Conservation (phyloP, 2,888 invertebrate species). For the Torymus texanus region DNA sequence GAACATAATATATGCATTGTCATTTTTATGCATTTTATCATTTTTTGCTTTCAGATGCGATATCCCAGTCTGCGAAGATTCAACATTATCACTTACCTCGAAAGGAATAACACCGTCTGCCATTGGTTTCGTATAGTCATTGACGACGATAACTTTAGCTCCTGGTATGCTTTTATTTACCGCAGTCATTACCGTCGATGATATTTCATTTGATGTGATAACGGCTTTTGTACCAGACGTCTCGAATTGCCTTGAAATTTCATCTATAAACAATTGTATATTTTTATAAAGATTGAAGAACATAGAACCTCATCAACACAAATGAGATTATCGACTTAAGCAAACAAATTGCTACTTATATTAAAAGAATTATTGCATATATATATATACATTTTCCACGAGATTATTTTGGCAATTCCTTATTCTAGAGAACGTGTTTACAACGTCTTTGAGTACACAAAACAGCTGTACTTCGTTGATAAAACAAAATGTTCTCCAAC, state of each 20-base stretch:
- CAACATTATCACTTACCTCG: conserved; percentile 69
- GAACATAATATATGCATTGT: too few relatives aligned
- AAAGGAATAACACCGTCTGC: conserved; percentile 80
- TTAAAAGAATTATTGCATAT: background rate
- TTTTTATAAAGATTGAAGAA: background rate
- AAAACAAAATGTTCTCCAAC: too few relatives aligned
- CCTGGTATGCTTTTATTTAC: conserved; percentile 54
- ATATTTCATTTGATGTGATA: conserved; percentile 79
- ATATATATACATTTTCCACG: background rate
- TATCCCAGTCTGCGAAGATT: background rate
- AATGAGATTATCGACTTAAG: too few relatives aligned
- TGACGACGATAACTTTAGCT: conserved; percentile 68
- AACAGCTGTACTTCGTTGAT: too few relatives aligned
- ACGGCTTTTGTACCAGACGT: conserved; percentile 81
- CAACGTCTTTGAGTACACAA: too few relatives aligned
- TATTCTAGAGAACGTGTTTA: too few relatives aligned
- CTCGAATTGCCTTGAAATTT: conserved; percentile 81
- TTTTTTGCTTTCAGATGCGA: too few relatives aligned
- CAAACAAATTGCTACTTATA: too few relatives aligned
- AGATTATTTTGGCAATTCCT: too few relatives aligned
- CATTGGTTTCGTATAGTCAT: conserved; percentile 70
- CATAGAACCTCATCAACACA: too few relatives aligned
- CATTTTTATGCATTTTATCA: too few relatives aligned
- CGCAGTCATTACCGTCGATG: conserved; percentile 76
- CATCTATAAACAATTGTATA: conserved; percentile 76